Evolutionary conservation across 2,888 invertebrate genomes (phyloP).

Genomic region (Mongoloraphidia duomilia): DNA sequence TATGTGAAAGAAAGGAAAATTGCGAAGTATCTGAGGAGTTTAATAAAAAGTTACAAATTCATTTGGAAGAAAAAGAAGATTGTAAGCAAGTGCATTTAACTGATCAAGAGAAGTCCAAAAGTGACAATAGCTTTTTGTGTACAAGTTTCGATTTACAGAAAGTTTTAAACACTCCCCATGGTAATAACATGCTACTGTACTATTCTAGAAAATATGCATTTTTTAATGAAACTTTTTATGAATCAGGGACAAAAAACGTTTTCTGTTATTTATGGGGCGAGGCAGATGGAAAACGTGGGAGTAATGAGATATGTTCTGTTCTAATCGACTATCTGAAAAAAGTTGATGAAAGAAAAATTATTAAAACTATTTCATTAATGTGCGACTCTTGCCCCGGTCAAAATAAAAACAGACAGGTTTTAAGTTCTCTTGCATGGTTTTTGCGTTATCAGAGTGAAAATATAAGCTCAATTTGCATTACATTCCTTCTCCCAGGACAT

Average conservation of each 20-base stretch:
- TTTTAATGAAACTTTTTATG: slow-evolving; percentile 13
- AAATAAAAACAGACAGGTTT: slow-evolving; percentile 18
- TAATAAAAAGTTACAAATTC: not conserved
- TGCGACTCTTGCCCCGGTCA: slow-evolving; percentile 19
- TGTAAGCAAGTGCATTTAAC: slow-evolving; percentile 1
- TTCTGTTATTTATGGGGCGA: slow-evolving; percentile 15
- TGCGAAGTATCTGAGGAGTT: too few species aligned
- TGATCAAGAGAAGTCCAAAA: slow-evolving; percentile 3
- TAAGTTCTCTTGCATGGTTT: slow-evolving; percentile 13
- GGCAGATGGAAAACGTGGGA: slow-evolving; percentile 14
- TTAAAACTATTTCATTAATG: slow-evolving; percentile 12
- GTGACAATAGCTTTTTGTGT: slow-evolving; percentile 1
- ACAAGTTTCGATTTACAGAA: slow-evolving; percentile 7
- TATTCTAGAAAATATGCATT: slow-evolving; percentile 13
- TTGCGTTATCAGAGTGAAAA: slow-evolving; percentile 14
- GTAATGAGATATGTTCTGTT: slow-evolving; percentile 13
- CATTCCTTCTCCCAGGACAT: too few species aligned
- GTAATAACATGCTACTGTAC: slow-evolving; percentile 14
- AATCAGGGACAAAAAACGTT: slow-evolving; percentile 10
- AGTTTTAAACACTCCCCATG: slow-evolving; percentile 18
- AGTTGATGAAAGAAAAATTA: slow-evolving; percentile 10
- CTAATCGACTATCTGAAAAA: slow-evolving; percentile 8
- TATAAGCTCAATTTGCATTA: slow-evolving; percentile 14
- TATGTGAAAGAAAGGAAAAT: slow-evolving; percentile 8
- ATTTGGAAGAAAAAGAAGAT: slow-evolving; percentile 6